phyloP scores from a whole-genome alignment of 2,113 vertebrate genomes.

The Archocentrus centrarchus region DNA sequence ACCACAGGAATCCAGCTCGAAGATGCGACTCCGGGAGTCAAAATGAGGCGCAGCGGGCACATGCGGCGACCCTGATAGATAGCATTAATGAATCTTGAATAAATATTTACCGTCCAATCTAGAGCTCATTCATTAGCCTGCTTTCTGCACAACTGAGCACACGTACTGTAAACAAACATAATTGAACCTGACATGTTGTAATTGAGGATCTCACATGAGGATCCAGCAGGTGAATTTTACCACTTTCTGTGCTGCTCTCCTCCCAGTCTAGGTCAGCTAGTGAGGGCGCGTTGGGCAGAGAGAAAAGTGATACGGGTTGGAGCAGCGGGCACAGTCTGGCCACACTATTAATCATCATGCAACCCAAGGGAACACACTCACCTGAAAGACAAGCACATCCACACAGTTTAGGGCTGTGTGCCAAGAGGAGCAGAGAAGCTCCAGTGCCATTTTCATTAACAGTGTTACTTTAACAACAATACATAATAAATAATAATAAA shows the following conservation, averaged over 20 bases:
- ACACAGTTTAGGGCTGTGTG: background rate
- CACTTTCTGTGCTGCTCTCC: slow-evolving; percentile 78
- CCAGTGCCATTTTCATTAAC: background rate
- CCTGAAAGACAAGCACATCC: slow-evolving; percentile 78
- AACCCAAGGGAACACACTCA: slow-evolving; percentile 88
- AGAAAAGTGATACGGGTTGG: slow-evolving; percentile 82
- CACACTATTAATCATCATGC: slow-evolving; percentile 90
- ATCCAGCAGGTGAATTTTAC: slow-evolving; percentile 52
- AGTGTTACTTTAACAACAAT: too few relatives aligned
- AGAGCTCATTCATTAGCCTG: slow-evolving; percentile 44
- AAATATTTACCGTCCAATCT: slow-evolving; percentile 58
- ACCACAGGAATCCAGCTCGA: slow-evolving; percentile 91
- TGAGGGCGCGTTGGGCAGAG: slow-evolving; percentile 89
- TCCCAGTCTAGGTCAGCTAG: slow-evolving; percentile 92
- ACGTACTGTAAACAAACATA: slow-evolving; percentile 31
- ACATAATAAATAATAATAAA: background rate
- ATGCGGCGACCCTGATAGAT: slow-evolving; percentile 58
- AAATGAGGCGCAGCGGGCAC: slow-evolving; percentile 87
- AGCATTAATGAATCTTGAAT: slow-evolving; percentile 29
- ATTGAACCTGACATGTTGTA: slow-evolving; percentile 38
- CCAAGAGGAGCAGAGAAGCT: background rate
- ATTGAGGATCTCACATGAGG: slow-evolving; percentile 33
- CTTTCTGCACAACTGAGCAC: slow-evolving; percentile 45
- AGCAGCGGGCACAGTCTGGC: slow-evolving; percentile 84
- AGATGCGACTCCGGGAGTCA: slow-evolving; percentile 89